Percentiles rank a stretch among this genome's conserved stretches.
These are phyloP conservation scores for Eira barbara DNA, from an alignment of 2,113 vertebrate genomes.

Conservation along the genomic window DNA sequence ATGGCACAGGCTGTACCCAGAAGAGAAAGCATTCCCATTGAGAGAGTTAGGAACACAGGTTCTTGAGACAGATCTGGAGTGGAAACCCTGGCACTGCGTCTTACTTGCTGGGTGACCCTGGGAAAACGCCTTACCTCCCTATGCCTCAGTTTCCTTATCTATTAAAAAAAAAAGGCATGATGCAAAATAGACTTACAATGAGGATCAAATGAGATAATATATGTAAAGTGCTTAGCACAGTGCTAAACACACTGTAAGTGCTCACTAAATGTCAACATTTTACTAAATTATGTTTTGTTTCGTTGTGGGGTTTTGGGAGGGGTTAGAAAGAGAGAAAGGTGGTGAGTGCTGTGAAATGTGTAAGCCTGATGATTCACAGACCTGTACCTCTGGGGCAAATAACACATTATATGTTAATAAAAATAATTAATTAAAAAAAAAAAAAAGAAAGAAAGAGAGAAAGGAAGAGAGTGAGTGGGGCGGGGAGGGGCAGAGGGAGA, in stretches of 20 bases:
- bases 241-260: not conserved
- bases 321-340: not conserved
- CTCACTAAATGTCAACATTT: not conserved
- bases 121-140: not conserved
- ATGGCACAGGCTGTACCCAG: not conserved
- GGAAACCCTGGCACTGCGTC: not conserved
- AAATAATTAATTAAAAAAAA: too few species aligned
- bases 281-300: not conserved
- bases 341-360: too few species aligned
- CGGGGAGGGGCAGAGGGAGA: not conserved
- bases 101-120: not conserved
- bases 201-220: not conserved
- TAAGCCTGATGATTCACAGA: too few species aligned
- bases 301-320: not conserved
- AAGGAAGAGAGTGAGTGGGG: not conserved
- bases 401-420: too few species aligned
- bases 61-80: not conserved
- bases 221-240: not conserved
- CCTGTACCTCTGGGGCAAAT: too few species aligned
- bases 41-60: not conserved
- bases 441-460: not conserved
- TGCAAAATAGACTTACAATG: not conserved
- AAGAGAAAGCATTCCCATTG: not conserved
- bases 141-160: not conserved
- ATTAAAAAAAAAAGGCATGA: not conserved